Evolutionary conservation across 2,888 invertebrate species (phyloP), one percentile per base, ranked within the genome.

Genomic region (Bellardia pandia): DNA sequence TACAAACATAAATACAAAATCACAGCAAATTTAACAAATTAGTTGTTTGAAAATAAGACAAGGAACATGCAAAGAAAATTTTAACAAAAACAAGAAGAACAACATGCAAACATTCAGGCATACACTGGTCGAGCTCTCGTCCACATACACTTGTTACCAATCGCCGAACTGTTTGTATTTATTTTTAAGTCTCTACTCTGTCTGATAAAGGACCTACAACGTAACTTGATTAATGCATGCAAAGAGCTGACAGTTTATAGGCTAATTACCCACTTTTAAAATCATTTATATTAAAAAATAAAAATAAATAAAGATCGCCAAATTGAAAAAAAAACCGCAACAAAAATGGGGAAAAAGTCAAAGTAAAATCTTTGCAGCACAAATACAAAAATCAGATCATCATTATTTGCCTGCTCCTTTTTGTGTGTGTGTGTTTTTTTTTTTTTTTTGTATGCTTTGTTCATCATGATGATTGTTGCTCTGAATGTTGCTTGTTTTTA

Each of bases 261-360:
- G 88, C 90, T 90, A 90, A 90, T 90, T 90, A 90, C 86, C 89
- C 88, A 86, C 85, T 88, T 88, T 88, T 81, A 86, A 86, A 86
- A 86, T 87, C 87, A 86, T 88, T 88, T 87, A 64, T 77, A 37
- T 81, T 62, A 11, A 40, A 48, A 51, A 14, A 69, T 8, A 53
- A 11, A 9, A n/a, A 3, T 7, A 45, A 45, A 23, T 45, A 53
- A 71, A 51, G 68, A 56, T 77, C 62, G 42, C 66, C 51, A 51
- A 51, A 58, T 58, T 13, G 4, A 1, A n/a, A 60, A 51, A 51
- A 69, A 48, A 23, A 33, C 40, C 60, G 53, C 3, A 58, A 45
- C 14, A 14, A 76, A 51, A 51, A 13, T 13, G 45, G 14, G 60
- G 2, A 64, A 68, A 51, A 75, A 69, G 68, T 58, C 42, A 62